Conservation (phyloP, 2,113 vertebrate species). For the Callocephalon fimbriatum region DNA sequence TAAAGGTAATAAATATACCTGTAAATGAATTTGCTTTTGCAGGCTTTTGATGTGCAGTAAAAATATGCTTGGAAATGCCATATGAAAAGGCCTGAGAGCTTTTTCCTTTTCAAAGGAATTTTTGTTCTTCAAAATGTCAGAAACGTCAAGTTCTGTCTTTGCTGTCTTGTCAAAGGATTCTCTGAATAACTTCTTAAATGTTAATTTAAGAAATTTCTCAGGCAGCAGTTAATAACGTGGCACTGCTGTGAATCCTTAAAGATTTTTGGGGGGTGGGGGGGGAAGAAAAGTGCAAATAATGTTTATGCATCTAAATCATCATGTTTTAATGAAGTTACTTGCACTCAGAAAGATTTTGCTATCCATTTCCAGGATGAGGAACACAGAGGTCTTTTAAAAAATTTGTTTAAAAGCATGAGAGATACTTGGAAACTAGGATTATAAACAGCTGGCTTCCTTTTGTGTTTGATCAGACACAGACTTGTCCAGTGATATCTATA, state of each 20-base stretch:
- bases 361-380: neutral
- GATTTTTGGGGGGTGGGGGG: rapidly evolving
- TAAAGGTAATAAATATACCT: neutral
- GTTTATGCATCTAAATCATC: neutral
- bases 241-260: neutral
- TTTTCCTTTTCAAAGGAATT: slow-evolving; percentile 12
- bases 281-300: rapidly evolving
- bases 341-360: neutral
- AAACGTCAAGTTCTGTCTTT: neutral
- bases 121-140: neutral
- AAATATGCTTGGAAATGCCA: neutral
- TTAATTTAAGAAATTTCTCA: neutral
- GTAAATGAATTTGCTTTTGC: neutral
- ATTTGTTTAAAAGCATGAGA: neutral
- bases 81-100: neutral
- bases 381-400: neutral
- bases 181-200: neutral
- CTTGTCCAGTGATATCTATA: neutral
- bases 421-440: neutral
- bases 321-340: neutral
- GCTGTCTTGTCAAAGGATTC: neutral
- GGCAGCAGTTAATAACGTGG: neutral
- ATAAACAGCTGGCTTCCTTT: neutral
- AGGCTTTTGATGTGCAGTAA: neutral
- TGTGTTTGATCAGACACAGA: neutral